These are phyloP conservation scores for Gallinago nigripennis DNA, from an alignment of 2,797 vertebrate genomes.

Conservation along the genomic window DNA sequence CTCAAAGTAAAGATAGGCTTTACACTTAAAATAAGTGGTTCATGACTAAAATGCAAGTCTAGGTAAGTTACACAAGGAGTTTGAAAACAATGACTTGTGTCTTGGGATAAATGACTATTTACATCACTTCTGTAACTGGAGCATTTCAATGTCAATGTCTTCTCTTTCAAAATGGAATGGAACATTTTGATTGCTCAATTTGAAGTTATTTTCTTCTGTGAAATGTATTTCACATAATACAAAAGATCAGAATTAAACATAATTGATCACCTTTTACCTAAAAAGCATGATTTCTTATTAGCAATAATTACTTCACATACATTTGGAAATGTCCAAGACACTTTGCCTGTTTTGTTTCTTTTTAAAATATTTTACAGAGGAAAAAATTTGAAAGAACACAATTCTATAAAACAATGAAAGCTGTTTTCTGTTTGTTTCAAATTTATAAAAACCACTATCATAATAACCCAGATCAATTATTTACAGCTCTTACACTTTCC, in stretches of 20 bases:
- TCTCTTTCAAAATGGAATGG: not conserved
- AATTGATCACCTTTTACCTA: not conserved
- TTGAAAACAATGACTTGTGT: not conserved
- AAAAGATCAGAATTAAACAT: not conserved
- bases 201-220: not conserved
- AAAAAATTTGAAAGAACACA: not conserved
- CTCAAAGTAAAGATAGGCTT: not conserved
- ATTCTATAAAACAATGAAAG: not conserved
- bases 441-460: not conserved
- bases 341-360: accelerated
- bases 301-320: not conserved
- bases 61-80: not conserved
- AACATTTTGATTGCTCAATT: not conserved
- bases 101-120: not conserved
- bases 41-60: not conserved
- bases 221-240: not conserved
- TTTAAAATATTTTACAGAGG: not conserved
- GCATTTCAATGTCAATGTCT: not conserved
- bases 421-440: not conserved
- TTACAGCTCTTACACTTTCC: not conserved
- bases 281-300: not conserved
- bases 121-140: not conserved
- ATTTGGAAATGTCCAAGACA: not conserved
- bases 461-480: not conserved
- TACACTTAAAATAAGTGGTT: not conserved